phyloP scores from a whole-genome alignment of 1,140 invertebrate genomes.

The Drosophila nigromelanica region DNA sequence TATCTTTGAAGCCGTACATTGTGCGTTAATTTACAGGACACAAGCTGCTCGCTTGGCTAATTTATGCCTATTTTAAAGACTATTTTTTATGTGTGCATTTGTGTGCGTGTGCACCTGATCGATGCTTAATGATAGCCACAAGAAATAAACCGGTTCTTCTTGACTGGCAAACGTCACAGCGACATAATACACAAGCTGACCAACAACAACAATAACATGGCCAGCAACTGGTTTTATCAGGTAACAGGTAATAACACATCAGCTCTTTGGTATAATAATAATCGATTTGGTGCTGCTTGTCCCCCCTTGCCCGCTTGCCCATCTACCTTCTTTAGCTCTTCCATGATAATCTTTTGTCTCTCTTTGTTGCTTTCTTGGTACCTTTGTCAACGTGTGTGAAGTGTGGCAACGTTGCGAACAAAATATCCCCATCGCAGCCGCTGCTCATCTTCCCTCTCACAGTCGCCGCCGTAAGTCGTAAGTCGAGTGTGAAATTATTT shows the following conservation, averaged over 20 bases:
- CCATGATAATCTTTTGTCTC: constrained; percentile 69
- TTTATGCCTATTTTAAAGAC: constrained; percentile 49
- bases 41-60: constrained; percentile 60
- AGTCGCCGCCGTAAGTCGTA: constrained; percentile 46
- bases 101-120: constrained; percentile 62
- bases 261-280: constrained; percentile 74
- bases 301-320: not conserved
- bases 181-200: constrained; percentile 9
- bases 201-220: constrained; percentile 33
- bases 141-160: constrained; percentile 57
- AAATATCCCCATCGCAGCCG: constrained; percentile 3
- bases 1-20: constrained; percentile 65
- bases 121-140: constrained; percentile 52
- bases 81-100: constrained; percentile 29
- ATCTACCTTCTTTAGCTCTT: constrained; percentile 36
- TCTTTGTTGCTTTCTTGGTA: constrained; percentile 61
- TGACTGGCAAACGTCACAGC: constrained; percentile 54
- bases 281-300: constrained; percentile 67
- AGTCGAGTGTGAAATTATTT: constrained; percentile 78
- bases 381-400: constrained; percentile 72
- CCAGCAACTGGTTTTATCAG: constrained; percentile 52
- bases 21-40: constrained; percentile 49
- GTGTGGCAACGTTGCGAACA: constrained; percentile 55
- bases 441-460: not conserved
- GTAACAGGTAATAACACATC: constrained; percentile 51